Percentiles rank a stretch among this genome's conserved stretches.
These are phyloP conservation scores for Spondyliosoma cantharus DNA, from an alignment of 2,797 vertebrate genomes.

Conservation along the genomic window DNA sequence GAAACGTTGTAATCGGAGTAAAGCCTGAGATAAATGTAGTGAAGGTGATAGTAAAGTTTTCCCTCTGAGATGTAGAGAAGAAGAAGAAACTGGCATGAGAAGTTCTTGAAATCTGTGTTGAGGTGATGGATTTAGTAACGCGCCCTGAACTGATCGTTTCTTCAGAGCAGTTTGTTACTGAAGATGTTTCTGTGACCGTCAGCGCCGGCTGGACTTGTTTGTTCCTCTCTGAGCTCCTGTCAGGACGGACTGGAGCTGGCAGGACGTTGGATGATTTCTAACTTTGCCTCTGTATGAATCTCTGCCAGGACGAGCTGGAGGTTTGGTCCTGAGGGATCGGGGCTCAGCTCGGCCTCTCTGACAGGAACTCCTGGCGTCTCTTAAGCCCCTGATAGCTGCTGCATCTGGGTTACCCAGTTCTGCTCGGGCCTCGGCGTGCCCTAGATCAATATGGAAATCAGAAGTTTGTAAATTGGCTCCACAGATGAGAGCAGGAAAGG, in stretches of 20 bases:
- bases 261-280: neutral
- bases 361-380: conserved; percentile 4
- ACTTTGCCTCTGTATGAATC: conserved; percentile 27
- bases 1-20: too few relatives aligned
- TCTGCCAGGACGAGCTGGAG: conserved; percentile 28
- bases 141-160: too few relatives aligned
- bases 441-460: conserved; percentile 70
- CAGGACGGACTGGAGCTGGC: neutral
- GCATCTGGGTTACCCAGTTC: conserved; percentile 73
- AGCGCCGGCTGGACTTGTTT: neutral
- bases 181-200: neutral
- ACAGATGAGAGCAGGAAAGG: neutral
- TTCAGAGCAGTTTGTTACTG: neutral
- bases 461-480: conserved; percentile 19
- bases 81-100: too few relatives aligned
- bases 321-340: conserved; percentile 21
- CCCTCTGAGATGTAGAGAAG: too few relatives aligned
- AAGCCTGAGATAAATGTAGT: too few relatives aligned
- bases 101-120: too few relatives aligned
- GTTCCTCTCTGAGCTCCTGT: neutral
- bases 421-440: conserved; percentile 34
- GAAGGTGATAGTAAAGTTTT: too few relatives aligned
- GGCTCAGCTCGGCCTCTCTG: conserved; percentile 12
- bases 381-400: conserved; percentile 20
- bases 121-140: too few relatives aligned